Conservation (phyloP, 2,797 vertebrate genomes). For the Nothura maculosa region DNA sequence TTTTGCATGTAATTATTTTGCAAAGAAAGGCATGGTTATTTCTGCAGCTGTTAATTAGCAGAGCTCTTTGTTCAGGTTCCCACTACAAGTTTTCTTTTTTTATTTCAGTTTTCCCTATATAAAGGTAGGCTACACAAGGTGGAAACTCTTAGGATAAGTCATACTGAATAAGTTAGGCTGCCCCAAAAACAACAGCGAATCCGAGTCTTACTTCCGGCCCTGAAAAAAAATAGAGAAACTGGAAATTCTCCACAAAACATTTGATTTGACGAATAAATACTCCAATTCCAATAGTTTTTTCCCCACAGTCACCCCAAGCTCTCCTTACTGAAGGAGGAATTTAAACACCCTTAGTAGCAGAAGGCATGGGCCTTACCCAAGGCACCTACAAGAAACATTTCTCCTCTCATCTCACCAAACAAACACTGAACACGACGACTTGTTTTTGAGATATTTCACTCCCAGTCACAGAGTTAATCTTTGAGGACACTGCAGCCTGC, state of each 20-base stretch:
- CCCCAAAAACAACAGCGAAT: too few relatives aligned
- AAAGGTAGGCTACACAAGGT: background rate
- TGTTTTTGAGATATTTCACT: background rate
- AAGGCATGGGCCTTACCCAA: background rate
- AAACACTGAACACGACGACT: background rate
- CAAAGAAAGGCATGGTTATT: background rate
- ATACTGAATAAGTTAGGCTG: background rate
- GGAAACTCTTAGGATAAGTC: background rate
- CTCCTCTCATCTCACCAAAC: background rate
- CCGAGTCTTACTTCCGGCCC: too few relatives aligned
- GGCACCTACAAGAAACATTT: background rate
- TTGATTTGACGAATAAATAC: background rate
- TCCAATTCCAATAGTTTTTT: background rate
- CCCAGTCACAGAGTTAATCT: background rate
- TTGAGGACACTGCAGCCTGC: background rate
- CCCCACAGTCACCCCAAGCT: background rate
- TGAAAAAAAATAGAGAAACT: background rate
- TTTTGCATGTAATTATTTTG: background rate
- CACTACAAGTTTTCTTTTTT: background rate
- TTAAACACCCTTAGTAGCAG: background rate
- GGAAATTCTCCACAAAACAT: background rate
- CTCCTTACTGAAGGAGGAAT: background rate
- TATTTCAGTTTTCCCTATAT: background rate
- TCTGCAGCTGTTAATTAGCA: background rate
- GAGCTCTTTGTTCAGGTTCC: background rate